Conservation (phyloP, 1,140 invertebrate species). For the Laupala kohalensis region DNA sequence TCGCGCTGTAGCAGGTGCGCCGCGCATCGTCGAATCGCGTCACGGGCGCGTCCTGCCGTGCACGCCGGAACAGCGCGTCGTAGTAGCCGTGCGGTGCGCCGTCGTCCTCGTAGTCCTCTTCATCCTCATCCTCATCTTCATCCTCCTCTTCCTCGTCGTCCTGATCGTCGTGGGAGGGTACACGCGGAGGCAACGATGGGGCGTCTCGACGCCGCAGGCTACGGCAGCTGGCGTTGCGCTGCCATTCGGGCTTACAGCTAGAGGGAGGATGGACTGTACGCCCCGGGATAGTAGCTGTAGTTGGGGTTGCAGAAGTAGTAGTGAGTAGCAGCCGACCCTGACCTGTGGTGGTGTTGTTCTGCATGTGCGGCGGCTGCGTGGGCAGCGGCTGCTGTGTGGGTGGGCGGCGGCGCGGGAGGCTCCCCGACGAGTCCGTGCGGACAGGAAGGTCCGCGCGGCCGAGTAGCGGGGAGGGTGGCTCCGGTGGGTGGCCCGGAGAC, state of each 20-base stretch:
- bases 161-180: no score
- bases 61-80: slow-evolving; percentile 6
- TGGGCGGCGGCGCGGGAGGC: slow-evolving; percentile 10
- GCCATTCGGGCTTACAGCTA: slow-evolving; percentile 30
- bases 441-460: slow-evolving; percentile 13
- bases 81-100: slow-evolving; percentile 3
- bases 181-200: slow-evolving; percentile 23
- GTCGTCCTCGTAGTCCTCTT: background rate
- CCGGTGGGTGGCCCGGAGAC: no score
- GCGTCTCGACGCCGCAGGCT: slow-evolving; percentile 15
- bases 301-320: slow-evolving; percentile 28
- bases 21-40: slow-evolving; percentile 58
- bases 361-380: no score
- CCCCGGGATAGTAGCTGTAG: slow-evolving; percentile 25
- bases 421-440: no score
- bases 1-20: slow-evolving; percentile 17
- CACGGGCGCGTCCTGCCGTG: slow-evolving; percentile 50
- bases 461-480: slow-evolving; percentile 11
- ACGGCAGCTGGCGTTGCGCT: slow-evolving; percentile 60
- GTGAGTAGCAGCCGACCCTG: slow-evolving; percentile 3
- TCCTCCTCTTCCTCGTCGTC: no score
- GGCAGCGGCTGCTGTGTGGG: slow-evolving; percentile 14
- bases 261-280: slow-evolving; percentile 11
- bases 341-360: slow-evolving; percentile 1
- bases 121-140: background rate